Base-by-base conservation (phyloP, 1,140 invertebrate species). In the Chironomus striatipennis region DNA sequence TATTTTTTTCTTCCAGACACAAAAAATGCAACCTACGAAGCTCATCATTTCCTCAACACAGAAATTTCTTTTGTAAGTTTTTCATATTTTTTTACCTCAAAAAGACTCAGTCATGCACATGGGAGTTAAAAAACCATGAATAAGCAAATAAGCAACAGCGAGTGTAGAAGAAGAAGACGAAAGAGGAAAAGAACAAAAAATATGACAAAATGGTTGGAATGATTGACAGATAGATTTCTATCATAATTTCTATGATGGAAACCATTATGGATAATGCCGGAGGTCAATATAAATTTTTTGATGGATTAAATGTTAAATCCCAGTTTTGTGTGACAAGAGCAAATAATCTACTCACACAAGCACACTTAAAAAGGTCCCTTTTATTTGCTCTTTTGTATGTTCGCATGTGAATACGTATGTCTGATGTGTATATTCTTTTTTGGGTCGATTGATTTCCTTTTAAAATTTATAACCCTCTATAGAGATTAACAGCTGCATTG, bases 191-290 rank as follows among this genome's bases (percentile, higher is more conserved):
- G 12, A 57, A 57, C 12, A 12, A n/a, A 12, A 57, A 57, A 57
- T n/a, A 57, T 57, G 47, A 70, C 65, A 70, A 70, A 70, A 70
- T 70, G 65, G 65, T 70, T 18, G 17, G 18, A 21, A 70, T 70
- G 65, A 70, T 70, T 70, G 65, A 70, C 20, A 70, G 65, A 20
- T 70, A 70, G 65, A 20, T 70, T 18, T 70, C 65, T 70, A 18
- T 70, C 65, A 70, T 70, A 70, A 70, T 10, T n/a, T 20, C 15
- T 70, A 70, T 70, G 65, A 70, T 70, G 65, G 20, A 21, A 4
- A 21, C 65, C 65, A 70, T 70, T 21, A 70, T 20, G 7, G 9
- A 2, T 10, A 10, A 10, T 47, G 7, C 15, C 43, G 7, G 15
- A 47, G 47, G 47, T 57, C 47, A 57, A 57, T n/a, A 57, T 5